phyloP scores from a whole-genome alignment of 2,888 invertebrate genomes.

The Drosophila rubida region DNA sequence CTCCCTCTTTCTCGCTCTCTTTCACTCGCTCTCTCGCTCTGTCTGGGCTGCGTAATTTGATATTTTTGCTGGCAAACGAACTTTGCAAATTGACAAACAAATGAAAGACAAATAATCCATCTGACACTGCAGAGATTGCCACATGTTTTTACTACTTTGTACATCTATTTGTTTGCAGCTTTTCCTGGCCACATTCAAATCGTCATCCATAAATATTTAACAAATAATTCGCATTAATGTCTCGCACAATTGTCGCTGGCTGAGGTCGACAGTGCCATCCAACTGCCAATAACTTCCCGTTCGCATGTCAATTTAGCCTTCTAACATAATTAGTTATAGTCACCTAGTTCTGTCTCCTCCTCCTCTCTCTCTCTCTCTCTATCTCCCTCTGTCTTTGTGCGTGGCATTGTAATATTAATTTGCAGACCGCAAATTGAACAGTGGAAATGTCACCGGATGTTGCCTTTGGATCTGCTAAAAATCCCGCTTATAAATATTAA shows the following conservation, averaged over 20 bases:
- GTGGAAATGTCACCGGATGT: constrained; percentile 3
- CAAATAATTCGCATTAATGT: neutral
- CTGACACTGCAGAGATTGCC: neutral
- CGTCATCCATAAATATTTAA: neutral
- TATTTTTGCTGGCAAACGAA: constrained; percentile 2
- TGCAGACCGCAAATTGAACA: constrained; percentile 21
- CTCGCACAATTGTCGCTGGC: no score
- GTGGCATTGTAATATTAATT: constrained; percentile 17
- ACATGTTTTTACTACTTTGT: neutral
- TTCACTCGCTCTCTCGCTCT: no score
- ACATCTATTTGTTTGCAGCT: neutral
- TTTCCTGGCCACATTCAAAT: no score
- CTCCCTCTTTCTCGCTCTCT: no score
- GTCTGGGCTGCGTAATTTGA: no score
- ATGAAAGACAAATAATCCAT: neutral
- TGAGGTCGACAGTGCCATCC: neutral
- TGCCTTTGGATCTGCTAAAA: neutral
- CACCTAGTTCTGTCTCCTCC: no score
- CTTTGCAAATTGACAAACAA: neutral
- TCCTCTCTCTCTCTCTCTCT: neutral
- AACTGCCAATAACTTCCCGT: constrained; percentile 2
- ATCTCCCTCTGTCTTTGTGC: neutral
- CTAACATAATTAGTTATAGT: constrained; percentile 28
- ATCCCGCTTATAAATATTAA: constrained; percentile 15
- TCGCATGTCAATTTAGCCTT: constrained; percentile 25